Evolutionary conservation across 2,888 invertebrate genomes (phyloP), one percentile per base, ranked within the genome.

Genomic region (Microctonus aethiopoides): DNA sequence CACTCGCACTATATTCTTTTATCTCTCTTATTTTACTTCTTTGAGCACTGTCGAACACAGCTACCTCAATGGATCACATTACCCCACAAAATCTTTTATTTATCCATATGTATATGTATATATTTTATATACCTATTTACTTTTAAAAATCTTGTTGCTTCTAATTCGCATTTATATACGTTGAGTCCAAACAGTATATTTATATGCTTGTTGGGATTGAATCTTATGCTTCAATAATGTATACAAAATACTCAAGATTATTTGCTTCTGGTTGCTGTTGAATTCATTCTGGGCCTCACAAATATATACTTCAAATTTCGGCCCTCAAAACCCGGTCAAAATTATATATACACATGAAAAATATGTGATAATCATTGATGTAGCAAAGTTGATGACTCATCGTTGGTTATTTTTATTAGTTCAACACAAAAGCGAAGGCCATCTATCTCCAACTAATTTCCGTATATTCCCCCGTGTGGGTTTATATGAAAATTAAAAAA

Each of bases 11-110:
- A 4, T 10, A 16, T 16, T 16, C 16, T 7, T 16, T 5, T 46
- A 7, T 46, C 16, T 16, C 1, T 6, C 20, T 46, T n/a, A 29
- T 36, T 20, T 3, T 22, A 11, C 56, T 24, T 46, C 11, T 67
- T 46, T 34, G 20, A 46, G 16, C 46, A n/a, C 46, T 46, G 4
- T 20, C 20, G n/a, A 46, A 46, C 46, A 2, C 24, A 39, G 41
- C 46, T 68, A 51, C 60, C 60, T 61, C 29, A 41, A 60, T 6
- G 22, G 61, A 70, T 65, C 70, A 32, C 63, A 57, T 68, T 68
- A 63, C 32, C 41, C 56, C 68, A 54, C 56, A 60, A 51, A 59
- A 60, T 52, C 13, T 61, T 59, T 51, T 61, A 56, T 62, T 68
- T 62, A 62, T 68, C 51, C 32, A 20, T 62, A n/a, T 62, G 16